phyloP scores from a whole-genome alignment of 2,888 invertebrate genomes.

The Heliconius ethilla region DNA sequence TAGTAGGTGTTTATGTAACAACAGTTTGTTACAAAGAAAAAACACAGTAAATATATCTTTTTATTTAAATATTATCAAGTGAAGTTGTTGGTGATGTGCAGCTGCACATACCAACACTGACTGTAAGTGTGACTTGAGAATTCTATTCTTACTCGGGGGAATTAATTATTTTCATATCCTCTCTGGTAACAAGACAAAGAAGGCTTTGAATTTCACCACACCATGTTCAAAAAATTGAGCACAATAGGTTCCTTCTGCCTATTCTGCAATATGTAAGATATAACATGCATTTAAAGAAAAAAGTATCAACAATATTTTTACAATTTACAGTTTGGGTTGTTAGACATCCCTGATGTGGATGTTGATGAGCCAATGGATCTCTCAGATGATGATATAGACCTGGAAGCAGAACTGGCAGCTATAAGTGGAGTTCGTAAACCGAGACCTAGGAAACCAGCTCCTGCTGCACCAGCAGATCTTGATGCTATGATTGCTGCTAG shows the following conservation, averaged over 20 bases:
- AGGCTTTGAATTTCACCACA: too few species aligned
- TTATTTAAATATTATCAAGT: too few species aligned
- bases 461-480: slow-evolving; percentile 82
- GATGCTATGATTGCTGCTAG: slow-evolving; percentile 90
- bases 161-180: too few species aligned
- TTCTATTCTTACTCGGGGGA: too few species aligned
- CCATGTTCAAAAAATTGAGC: too few species aligned
- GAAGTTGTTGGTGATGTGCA: too few species aligned
- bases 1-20: slow-evolving; percentile 6
- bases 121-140: too few species aligned
- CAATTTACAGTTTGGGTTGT: slow-evolving; percentile 85
- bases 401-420: slow-evolving; percentile 93
- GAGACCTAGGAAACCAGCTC: slow-evolving; percentile 61
- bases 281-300: not conserved
- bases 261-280: not conserved
- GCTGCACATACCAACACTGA: too few species aligned
- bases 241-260: not conserved
- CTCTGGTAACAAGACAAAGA: too few species aligned
- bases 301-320: not conserved
- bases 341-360: slow-evolving; percentile 85
- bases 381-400: slow-evolving; percentile 87
- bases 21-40: too few species aligned
- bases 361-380: slow-evolving; percentile 78
- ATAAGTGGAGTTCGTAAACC: slow-evolving; percentile 75
- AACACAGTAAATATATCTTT: too few species aligned